Evolutionary conservation across 2,113 vertebrate genomes (phyloP), one percentile per base, ranked within the genome.

Genomic region (Anthoscopus minutus): DNA sequence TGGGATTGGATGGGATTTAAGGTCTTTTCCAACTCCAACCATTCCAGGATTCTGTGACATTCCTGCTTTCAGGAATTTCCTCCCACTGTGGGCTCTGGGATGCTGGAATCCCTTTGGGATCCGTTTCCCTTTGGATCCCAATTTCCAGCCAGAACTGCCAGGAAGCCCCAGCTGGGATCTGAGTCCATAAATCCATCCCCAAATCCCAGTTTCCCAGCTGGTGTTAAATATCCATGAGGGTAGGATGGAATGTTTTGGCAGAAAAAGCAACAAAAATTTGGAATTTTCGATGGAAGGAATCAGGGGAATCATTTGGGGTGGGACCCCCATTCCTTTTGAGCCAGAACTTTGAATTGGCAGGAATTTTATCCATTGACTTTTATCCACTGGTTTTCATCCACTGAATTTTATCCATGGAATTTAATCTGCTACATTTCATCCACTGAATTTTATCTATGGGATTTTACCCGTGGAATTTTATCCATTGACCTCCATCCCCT

Each of bases 121-220:
- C 3, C 0, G 2, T 31, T 84, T 54, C 57, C 28, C 33, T 54
- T 64, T 38, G 48, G 40, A 64, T 44, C 37, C 3, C 30, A 8
- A 0, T 50, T 40, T 42, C 54, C 30, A 6, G 16, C 45, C 0
- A 1, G 10, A 19, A 24, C 33, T 2, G 0, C 30, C 19, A 17
- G 37, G 37, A 51, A 51, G 10, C 37, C 24, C 31, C 45, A 31
- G 7, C 21, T 24, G 56, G 56, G 38, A 53, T 62, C 28, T 54
- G 9, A 64, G 64, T 69, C 69, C 18, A 1, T 21, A 64, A 84
- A 84, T 54, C 38, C 67, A 37, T 33, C 38, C 67, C 67, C 38
- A 27, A 33, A 62, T 73, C 40, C n/a, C 40, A 22, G 4, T 37
- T 62, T 53, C 11, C 33, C 33, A 22, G 22, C 18, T 83, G 6